phyloP scores from a whole-genome alignment of 2,888 invertebrate species.

The Zaprionus obscuricornis region DNA sequence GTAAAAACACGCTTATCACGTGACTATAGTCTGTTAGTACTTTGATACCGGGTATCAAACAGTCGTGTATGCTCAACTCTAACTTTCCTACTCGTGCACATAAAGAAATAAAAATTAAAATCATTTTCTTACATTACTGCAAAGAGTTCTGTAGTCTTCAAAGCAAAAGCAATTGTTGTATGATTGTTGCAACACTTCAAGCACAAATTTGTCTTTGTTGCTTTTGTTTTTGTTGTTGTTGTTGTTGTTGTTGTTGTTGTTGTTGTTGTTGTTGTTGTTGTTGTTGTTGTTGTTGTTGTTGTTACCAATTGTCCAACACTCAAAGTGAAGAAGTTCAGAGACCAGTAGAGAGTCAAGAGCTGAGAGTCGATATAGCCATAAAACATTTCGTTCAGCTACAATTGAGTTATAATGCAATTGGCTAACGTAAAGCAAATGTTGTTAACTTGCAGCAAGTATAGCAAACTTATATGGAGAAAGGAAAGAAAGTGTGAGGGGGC shows the following conservation, averaged over 20 bases:
- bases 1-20: too few species aligned
- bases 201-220: too few species aligned
- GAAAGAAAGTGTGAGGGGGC: background rate
- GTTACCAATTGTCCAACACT: conserved; percentile 32
- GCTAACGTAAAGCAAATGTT: conserved; percentile 75
- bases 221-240: too few species aligned
- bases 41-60: too few species aligned
- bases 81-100: too few species aligned
- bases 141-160: too few species aligned
- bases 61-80: too few species aligned
- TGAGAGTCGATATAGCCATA: conserved; percentile 44
- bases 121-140: too few species aligned
- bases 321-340: conserved; percentile 31
- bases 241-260: background rate
- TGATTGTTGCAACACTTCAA: too few species aligned
- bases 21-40: too few species aligned
- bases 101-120: too few species aligned
- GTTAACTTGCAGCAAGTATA: conserved; percentile 56
- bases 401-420: conserved; percentile 79
- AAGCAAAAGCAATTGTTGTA: too few species aligned
- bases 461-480: background rate
- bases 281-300: conserved; percentile 15
- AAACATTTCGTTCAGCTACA: conserved; percentile 72
- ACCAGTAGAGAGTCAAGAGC: conserved; percentile 50
- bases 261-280: background rate